Conservation (phyloP, 1,140 invertebrate genomes). For the Lerema accius region DNA sequence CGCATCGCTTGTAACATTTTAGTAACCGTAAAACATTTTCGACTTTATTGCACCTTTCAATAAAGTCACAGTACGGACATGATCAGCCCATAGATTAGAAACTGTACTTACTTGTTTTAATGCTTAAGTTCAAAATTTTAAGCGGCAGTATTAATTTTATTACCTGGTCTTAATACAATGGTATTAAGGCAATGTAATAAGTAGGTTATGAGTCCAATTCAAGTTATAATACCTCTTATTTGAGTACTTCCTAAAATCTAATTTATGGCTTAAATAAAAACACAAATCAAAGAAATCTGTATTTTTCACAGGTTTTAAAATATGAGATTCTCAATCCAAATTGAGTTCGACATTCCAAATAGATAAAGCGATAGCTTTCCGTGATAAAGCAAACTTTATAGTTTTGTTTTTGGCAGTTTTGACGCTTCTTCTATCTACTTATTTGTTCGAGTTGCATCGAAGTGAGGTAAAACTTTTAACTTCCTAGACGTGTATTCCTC, state of each 20-base stretch:
- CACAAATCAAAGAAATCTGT: not conserved
- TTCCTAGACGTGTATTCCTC: conserved; percentile 65
- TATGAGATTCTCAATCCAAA: conserved; percentile 59
- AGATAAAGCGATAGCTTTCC: conserved; percentile 77
- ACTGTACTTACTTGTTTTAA: not conserved
- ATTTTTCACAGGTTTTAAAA: conserved; percentile 45
- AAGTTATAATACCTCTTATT: too few relatives aligned
- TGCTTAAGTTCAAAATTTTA: too few relatives aligned
- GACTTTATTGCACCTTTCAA: conserved; percentile 1
- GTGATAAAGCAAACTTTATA: conserved; percentile 81
- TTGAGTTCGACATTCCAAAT: conserved; percentile 76
- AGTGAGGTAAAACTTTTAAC: conserved; percentile 75
- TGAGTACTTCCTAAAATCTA: too few relatives aligned
- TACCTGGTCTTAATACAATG: too few relatives aligned
- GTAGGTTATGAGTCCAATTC: too few relatives aligned
- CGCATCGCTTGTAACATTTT: conserved; percentile 51
- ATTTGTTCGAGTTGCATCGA: conserved; percentile 78
- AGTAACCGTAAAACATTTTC: conserved; percentile 65
- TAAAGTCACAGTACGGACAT: not conserved
- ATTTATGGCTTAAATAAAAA: too few relatives aligned
- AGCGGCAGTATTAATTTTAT: too few relatives aligned
- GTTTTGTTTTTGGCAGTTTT: conserved; percentile 83
- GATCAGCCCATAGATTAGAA: not conserved
- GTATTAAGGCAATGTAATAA: too few relatives aligned
- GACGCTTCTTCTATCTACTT: conserved; percentile 78